Evolutionary conservation across 1,140 invertebrate species (phyloP), one percentile per base, ranked within the genome.

Genomic region (Chymomyza costata): DNA sequence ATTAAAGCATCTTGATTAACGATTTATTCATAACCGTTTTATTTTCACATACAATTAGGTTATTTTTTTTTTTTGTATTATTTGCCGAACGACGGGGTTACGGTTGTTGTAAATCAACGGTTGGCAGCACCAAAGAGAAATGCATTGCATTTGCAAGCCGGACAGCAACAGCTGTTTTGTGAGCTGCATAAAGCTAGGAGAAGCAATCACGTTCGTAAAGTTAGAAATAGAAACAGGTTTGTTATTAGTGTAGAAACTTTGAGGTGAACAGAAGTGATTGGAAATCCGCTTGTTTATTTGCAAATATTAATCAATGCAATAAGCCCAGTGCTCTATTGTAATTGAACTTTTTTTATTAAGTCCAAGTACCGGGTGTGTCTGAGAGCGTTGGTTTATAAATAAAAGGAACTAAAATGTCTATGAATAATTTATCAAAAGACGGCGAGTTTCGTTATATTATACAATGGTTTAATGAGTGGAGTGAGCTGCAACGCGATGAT

Each of bases 381-480:
- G 37, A 40, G 32, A 46, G 15, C 53, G 51, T 68, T 37, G 14
- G 50, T 28, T 28, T 28, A 28, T 10, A 52, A 65, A 35, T 18
- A 45, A 30, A 57, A 57, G 44, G 43, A 21, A 7, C 19, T 47
- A 61, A 56, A 8, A 84, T 84, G 82, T 76, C 78, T 34, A 73
- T 76, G 63, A 71, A 59, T 40, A 85, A 83, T 67, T 60, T 85
- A 59, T 82, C 76, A 47, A 58, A 81, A 28, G 91, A 92, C 73
- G 90, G 90, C 5, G 93, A 95, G 85, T 85, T 95, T 43, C 88
- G 92, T 39, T 95, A 95, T 82, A 86, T 95, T 45, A 84, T 93
- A 21, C 91, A 93, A 81, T 97, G 95, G 95, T 97, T 97, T 85
- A 88, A 90, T 69, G 93, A 95, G 82, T 96, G 94, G 90, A 95